Percentiles rank a stretch among this genome's conserved stretches.
These are phyloP conservation scores for Pyrgus malvae DNA, from an alignment of 2,888 invertebrate species.

Conservation along the genomic window DNA sequence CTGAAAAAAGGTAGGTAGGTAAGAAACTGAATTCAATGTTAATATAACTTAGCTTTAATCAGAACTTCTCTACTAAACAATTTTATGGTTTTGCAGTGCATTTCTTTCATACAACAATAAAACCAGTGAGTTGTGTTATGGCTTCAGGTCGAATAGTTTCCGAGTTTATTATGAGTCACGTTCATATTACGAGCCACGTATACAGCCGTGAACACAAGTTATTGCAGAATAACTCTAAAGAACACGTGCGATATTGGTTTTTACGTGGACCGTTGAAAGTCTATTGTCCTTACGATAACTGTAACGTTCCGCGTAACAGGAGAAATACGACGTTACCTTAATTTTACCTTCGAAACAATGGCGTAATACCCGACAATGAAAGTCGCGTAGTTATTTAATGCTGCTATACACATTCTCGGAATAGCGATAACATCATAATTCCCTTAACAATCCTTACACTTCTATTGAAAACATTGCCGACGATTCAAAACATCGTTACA, in stretches of 20 bases:
- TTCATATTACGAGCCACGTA: constrained; percentile 35
- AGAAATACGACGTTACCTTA: constrained; percentile 29
- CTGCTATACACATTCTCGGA: background rate
- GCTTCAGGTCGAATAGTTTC: constrained; percentile 55
- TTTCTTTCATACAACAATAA: constrained; percentile 43
- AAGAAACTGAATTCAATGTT: too few species aligned
- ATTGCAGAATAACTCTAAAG: constrained; percentile 9
- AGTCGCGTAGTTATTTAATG: constrained; percentile 5
- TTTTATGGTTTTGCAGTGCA: constrained; percentile 43
- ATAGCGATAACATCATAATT: background rate
- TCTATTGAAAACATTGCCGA: background rate
- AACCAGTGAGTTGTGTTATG: constrained; percentile 54
- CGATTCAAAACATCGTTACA: too few species aligned
- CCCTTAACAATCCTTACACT: background rate
- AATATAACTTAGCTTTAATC: too few species aligned
- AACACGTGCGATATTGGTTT: constrained; percentile 2
- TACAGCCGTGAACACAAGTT: constrained; percentile 6
- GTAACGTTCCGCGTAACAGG: background rate
- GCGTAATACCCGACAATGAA: constrained; percentile 7
- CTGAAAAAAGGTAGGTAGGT: too few species aligned
- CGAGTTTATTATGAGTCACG: constrained; percentile 52
- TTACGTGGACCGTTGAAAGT: background rate
- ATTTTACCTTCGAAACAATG: constrained; percentile 36
- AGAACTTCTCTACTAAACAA: too few species aligned
- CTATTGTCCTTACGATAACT: background rate